Conservation (phyloP, 2,888 invertebrate genomes). For the Rhorus exstirpatorius region DNA sequence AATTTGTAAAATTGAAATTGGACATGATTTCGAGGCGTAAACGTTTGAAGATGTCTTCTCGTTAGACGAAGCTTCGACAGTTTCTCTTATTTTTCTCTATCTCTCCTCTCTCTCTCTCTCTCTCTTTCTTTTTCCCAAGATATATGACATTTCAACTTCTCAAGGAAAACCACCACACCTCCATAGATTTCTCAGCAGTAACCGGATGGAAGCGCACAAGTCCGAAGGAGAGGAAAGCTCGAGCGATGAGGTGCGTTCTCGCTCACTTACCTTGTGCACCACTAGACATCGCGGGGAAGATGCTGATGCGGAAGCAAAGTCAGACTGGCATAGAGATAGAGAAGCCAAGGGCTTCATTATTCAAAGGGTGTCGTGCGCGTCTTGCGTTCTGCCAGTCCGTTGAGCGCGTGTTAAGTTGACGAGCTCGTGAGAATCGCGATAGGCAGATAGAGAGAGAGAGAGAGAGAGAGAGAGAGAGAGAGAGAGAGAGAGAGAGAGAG, state of each 20-base stretch:
- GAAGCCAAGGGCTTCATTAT: conserved; percentile 83
- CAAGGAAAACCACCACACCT: conserved; percentile 76
- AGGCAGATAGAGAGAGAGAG: conserved; percentile 3
- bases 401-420: conserved; percentile 82
- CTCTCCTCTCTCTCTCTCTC: too few species aligned
- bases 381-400: conserved; percentile 82
- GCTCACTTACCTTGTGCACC: conserved; percentile 14
- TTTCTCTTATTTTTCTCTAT: conserved; percentile 51
- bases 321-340: conserved; percentile 79
- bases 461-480: conserved; percentile 5
- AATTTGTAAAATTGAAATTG: background rate
- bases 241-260: conserved; percentile 38
- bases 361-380: conserved; percentile 84
- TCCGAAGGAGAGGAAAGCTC: conserved; percentile 34
- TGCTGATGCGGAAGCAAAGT: conserved; percentile 71
- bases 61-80: background rate
- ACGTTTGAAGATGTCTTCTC: background rate
- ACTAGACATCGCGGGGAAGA: conserved; percentile 50
- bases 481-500: background rate
- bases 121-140: too few species aligned
- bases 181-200: conserved; percentile 74
- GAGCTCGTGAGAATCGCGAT: conserved; percentile 63
- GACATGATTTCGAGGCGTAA: background rate
- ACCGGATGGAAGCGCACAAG: conserved; percentile 14
- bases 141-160: too few species aligned